Evolutionary conservation across 2,888 invertebrate genomes (phyloP), one percentile per base, ranked within the genome.

Genomic region (Drosophila sordidula): DNA sequence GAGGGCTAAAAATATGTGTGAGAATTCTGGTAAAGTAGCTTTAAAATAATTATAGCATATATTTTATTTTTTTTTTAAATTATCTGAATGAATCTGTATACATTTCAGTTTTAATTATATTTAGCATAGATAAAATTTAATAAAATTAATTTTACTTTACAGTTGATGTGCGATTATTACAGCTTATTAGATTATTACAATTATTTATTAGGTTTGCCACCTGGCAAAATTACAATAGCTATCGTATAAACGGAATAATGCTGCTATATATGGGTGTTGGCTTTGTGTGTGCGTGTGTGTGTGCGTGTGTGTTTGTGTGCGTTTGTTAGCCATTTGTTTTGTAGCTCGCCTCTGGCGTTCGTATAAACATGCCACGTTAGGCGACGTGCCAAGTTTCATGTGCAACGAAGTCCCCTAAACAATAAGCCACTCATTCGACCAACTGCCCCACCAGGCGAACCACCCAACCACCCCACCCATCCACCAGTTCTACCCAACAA

Each of bases 371-470:
- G 86, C 79, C 85, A 83, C 87, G 85, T 87, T 82, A 84, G 79
- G 79, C 78, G 75, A 86, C 84, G 87, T 86, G 88, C 83, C 83
- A 82, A 88, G 79, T 84, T 87, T 64, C 85, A 84, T 80, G 75
- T 82, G 70, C 72, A 75, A 75, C 75, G 77, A 73, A 36, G 63
- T 64, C 25, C 56, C 64, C 78, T 68, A 73, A 77, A 72, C 78
- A 75, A 77, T 46, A n/a, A 58, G 50, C 32, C 58, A 56, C 58
- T 18, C 44, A 51, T 6, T 11, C 16, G 16, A 39, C 16, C 39
- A 8, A 16, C 9, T 4, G 32, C 34, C 34, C 32, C 32, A 9
- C 34, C 44, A 22, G 14, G n/a, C 44, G 39, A 34, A 18, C 9
- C 47, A 61, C 57, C 51, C 8, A 51, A 32, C 42, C 41, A 22